Base-by-base conservation (phyloP, 2,797 vertebrate species). In the Rhabdophis nuchalis region DNA sequence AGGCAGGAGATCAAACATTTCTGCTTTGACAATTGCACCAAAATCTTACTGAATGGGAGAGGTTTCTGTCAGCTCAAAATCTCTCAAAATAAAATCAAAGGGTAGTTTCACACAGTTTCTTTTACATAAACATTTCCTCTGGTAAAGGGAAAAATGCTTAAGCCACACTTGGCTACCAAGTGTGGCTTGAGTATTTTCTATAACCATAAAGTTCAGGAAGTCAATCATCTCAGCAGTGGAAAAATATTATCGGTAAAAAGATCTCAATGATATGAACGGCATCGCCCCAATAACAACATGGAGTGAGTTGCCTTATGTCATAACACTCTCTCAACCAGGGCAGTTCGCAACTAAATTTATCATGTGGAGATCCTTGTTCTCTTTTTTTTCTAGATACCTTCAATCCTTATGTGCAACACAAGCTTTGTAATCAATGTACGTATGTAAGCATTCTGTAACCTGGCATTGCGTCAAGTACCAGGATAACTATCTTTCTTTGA, bases 1-100 rank as follows among this genome's bases (percentile, higher is more conserved):
- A 54, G 88, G 41, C 58, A 90, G 36, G 20, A 89, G 27, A 72
- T 90, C n/a, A 60, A 92, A 87, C 25, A 27, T 90, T 87, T 90
- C 20, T 85, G 32, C 46, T 88, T 58, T 82, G 36, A 85, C 53
- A 29, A 82, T 20, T 77, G n/a, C 13, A 56, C 82, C 50, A 20
- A 57, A 32, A 64, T 82, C 25, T 90, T 90, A 53, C n/a, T 85
- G 32, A 72, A n/a, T 23, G 20, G 32, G 50, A 85, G 50, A 85
- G 5, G 58, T 58, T 90, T 88, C 46, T 58, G 27, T 8, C 54
- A 86, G 20, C 20, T 1, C 27, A 36, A 92, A 57, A 89, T 57
- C 2, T 23, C 60, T 56, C 12, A 50, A 54, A 64, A n/a, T 87
- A 61, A n/a, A 61, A 60, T 61, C 50, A 93, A 61, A 52, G 32